These are phyloP conservation scores for Triplophysa yarkandensis DNA, from an alignment of 2,797 vertebrate species.

Conservation along the genomic window DNA sequence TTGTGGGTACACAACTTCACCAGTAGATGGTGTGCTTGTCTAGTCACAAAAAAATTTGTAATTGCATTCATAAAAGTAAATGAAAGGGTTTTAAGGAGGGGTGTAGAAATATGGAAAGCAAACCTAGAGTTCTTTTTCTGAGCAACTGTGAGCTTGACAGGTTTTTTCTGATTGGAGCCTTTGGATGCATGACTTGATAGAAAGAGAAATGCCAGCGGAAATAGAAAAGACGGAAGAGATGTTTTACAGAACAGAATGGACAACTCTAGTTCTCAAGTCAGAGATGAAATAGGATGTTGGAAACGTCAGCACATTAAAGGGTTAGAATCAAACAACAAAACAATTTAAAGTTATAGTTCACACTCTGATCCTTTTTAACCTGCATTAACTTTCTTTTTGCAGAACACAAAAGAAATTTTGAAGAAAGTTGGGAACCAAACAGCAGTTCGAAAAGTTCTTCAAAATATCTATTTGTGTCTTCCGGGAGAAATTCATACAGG, in stretches of 20 bases:
- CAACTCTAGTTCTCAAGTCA: neutral
- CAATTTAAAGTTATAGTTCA: too few relatives aligned
- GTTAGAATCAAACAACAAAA: too few relatives aligned
- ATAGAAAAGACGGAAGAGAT: slow-evolving; percentile 7
- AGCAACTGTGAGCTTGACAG: slow-evolving; percentile 81
- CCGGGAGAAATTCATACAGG: too few relatives aligned
- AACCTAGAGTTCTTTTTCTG: slow-evolving; percentile 87
- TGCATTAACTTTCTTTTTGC: too few relatives aligned
- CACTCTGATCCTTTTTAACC: too few relatives aligned
- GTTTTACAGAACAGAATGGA: slow-evolving; percentile 17
- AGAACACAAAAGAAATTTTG: too few relatives aligned
- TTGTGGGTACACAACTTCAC: slow-evolving; percentile 22
- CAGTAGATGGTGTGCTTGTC: slow-evolving; percentile 51
- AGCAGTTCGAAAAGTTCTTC: too few relatives aligned
- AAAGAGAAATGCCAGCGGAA: slow-evolving; percentile 38
- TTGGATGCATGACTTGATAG: slow-evolving; percentile 65
- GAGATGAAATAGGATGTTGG: neutral
- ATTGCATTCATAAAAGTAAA: neutral
- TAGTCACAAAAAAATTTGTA: neutral
- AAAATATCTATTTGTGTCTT: too few relatives aligned
- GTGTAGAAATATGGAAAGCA: slow-evolving; percentile 59
- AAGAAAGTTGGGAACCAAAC: too few relatives aligned
- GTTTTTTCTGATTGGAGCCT: slow-evolving; percentile 81
- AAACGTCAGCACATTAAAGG: too few relatives aligned
- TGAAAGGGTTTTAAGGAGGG: neutral